phyloP scores from a whole-genome alignment of 23 tunicate species.

The Ciona savignyi region DNA sequence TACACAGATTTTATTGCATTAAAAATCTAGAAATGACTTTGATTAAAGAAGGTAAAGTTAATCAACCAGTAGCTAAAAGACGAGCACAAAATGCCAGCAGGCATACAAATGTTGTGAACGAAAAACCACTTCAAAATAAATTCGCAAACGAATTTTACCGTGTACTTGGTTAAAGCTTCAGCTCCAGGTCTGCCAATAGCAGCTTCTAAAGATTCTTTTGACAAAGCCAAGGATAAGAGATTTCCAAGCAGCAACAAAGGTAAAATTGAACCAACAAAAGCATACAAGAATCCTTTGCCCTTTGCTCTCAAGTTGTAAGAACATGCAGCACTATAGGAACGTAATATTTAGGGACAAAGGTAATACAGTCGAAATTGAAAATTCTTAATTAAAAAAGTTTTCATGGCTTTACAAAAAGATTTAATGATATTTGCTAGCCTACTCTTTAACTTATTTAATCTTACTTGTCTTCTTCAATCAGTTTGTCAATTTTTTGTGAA shows the following conservation, averaged over 20 bases:
- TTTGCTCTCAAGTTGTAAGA: constrained; percentile 50
- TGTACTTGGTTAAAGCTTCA: constrained; percentile 30
- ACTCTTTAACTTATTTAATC: too few species aligned
- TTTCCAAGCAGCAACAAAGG: constrained; percentile 59
- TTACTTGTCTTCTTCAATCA: constrained; percentile 53
- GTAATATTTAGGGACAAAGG: too few species aligned
- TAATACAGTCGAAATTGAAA: too few species aligned
- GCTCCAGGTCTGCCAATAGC: constrained; percentile 28
- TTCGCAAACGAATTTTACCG: constrained; percentile 13
- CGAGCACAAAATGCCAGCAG: not conserved
- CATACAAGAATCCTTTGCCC: constrained; percentile 37
- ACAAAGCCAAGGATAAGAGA: constrained; percentile 29
- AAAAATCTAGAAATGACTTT: not conserved
- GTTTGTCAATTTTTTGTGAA: constrained; percentile 38
- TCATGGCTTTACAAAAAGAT: too few species aligned
- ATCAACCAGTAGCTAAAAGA: too few species aligned
- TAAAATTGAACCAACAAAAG: constrained; percentile 24
- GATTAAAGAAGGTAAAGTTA: not conserved
- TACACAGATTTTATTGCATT: too few species aligned
- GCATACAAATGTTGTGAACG: not conserved
- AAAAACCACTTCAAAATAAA: not conserved
- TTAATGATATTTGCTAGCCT: too few species aligned
- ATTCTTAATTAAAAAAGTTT: too few species aligned
- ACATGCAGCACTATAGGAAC: constrained; percentile 40
- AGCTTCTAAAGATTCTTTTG: constrained; percentile 31